Percentiles rank a stretch among this genome's conserved stretches.
Evolutionary conservation across 2,113 vertebrate genomes (phyloP).

Genomic region (Epinephelus fuscoguttatus): DNA sequence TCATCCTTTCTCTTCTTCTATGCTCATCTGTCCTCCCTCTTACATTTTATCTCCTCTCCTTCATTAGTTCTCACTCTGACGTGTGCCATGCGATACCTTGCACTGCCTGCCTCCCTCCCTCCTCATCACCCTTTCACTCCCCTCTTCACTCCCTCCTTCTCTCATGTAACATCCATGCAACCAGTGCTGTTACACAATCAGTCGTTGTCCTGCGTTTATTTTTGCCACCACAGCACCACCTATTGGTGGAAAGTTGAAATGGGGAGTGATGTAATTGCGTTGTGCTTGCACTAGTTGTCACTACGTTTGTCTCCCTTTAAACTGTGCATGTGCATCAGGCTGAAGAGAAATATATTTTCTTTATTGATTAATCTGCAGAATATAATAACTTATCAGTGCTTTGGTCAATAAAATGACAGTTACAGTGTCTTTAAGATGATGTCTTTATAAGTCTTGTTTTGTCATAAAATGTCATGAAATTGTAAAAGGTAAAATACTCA

Average conservation of each 20-base stretch:
- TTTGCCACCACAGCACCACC: slow-evolving; percentile 24
- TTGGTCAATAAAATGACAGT: not conserved
- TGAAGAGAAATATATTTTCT: not conserved
- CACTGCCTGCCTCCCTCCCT: slow-evolving; percentile 10
- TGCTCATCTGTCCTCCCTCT: not conserved
- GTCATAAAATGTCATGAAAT: too few relatives aligned
- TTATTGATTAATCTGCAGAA: too few relatives aligned
- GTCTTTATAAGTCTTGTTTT: not conserved
- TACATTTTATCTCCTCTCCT: not conserved
- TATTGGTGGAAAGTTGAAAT: slow-evolving; percentile 17
- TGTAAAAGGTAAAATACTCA: not conserved
- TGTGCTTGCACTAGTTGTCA: too few relatives aligned
- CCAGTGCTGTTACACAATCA: slow-evolving; percentile 17
- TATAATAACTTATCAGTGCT: too few relatives aligned
- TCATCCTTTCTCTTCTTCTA: too few relatives aligned
- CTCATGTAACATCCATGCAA: slow-evolving; percentile 23
- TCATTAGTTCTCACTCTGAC: not conserved
- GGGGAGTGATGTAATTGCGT: not conserved
- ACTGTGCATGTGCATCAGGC: not conserved
- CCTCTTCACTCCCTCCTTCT: not conserved
- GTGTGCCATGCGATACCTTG: not conserved
- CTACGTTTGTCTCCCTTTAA: not conserved
- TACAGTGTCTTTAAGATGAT: not conserved
- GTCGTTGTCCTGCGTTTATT: not conserved
- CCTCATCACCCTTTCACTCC: not conserved